Evolutionary conservation across 1,140 invertebrate species (phyloP).

Genomic region (Luehdorfia chinensis): DNA sequence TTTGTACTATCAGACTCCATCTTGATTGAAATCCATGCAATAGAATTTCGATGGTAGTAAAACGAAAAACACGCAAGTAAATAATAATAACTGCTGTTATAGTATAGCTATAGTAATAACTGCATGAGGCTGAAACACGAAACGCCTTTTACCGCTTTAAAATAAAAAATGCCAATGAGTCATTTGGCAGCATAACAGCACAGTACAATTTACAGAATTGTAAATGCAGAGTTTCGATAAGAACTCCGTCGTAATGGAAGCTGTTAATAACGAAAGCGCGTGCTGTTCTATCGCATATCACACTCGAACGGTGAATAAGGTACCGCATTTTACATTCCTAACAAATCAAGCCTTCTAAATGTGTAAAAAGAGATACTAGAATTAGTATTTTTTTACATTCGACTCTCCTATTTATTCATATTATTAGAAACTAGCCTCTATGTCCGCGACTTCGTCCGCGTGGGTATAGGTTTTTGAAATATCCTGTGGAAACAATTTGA

Average conservation of each 20-base stretch:
- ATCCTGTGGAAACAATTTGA: too few relatives aligned
- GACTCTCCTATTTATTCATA: too few relatives aligned
- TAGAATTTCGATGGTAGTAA: neutral
- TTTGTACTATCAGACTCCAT: neutral
- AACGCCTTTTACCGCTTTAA: neutral
- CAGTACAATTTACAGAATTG: slow-evolving; percentile 10
- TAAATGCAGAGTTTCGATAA: slow-evolving; percentile 13
- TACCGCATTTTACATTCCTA: too few relatives aligned
- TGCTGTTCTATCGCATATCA: slow-evolving; percentile 3
- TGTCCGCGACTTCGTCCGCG: too few relatives aligned
- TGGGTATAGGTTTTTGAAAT: too few relatives aligned
- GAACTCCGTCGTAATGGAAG: slow-evolving; percentile 7
- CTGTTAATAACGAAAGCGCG: neutral
- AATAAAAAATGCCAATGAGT: slow-evolving; percentile 1
- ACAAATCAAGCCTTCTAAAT: too few relatives aligned
- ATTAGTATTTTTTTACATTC: too few relatives aligned
- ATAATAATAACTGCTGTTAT: neutral
- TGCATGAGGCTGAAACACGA: neutral
- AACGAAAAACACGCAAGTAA: neutral
- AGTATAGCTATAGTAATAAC: neutral
- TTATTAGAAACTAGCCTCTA: too few relatives aligned
- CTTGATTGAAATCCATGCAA: neutral
- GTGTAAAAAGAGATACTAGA: too few relatives aligned
- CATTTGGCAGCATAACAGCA: neutral
- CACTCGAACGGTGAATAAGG: too few relatives aligned